Evolutionary conservation across 2,888 invertebrate genomes (phyloP).

Genomic region (Lingula anatina): DNA sequence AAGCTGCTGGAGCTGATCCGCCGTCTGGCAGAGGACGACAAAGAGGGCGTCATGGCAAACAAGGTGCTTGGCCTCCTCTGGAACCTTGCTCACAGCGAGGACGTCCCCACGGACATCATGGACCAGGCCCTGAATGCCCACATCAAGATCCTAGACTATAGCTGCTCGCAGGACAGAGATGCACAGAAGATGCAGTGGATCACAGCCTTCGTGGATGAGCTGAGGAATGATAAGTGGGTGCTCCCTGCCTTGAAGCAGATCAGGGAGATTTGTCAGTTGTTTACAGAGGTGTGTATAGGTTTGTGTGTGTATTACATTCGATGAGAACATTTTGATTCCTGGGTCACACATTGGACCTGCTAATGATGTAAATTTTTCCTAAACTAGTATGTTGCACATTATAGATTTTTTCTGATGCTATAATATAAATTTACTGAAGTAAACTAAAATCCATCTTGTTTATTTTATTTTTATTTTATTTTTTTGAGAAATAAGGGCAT

Average conservation of each 20-base stretch:
- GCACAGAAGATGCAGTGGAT: constrained; percentile 94
- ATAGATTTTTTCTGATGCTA: too few relatives aligned
- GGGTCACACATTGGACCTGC: too few relatives aligned
- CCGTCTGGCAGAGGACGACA: constrained; percentile 93
- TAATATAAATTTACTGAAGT: too few relatives aligned
- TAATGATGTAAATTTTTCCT: too few relatives aligned
- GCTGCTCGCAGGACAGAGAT: constrained; percentile 92
- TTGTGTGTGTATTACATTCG: neutral
- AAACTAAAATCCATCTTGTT: too few relatives aligned
- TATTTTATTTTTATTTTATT: too few relatives aligned
- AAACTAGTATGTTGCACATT: too few relatives aligned
- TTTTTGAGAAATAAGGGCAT: too few relatives aligned
- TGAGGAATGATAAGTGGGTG: constrained; percentile 75
- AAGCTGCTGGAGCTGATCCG: constrained; percentile 90
- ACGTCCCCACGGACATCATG: constrained; percentile 94
- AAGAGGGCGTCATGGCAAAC: constrained; percentile 97
- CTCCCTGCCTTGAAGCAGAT: constrained; percentile 92
- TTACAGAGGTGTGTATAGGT: constrained; percentile 60
- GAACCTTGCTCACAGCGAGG: constrained; percentile 93
- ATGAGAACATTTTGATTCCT: neutral
- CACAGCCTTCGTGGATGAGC: constrained; percentile 91
- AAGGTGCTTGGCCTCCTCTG: constrained; percentile 92
- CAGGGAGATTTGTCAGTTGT: constrained; percentile 89
- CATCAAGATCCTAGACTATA: constrained; percentile 95
- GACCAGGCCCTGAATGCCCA: constrained; percentile 93